Conservation (phyloP, 2,888 invertebrate genomes). For the Silvanus unidentatus region DNA sequence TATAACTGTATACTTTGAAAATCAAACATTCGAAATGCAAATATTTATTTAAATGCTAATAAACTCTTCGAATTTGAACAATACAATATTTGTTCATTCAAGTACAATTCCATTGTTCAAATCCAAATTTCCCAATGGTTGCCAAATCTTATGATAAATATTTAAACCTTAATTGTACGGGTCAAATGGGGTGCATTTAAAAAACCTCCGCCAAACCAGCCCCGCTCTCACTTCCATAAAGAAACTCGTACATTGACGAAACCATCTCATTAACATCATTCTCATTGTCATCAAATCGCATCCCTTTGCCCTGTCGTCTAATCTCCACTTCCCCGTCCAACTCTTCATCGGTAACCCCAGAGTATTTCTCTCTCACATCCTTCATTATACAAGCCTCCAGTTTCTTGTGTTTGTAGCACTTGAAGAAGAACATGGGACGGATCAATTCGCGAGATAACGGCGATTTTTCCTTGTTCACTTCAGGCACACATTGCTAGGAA, state of each 20-base stretch:
- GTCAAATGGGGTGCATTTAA: too few relatives aligned
- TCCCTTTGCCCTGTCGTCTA: constrained; percentile 51
- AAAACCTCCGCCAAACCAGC: constrained; percentile 51
- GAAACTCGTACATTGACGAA: constrained; percentile 57
- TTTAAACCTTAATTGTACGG: too few relatives aligned
- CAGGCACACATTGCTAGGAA: constrained; percentile 64
- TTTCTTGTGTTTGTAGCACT: constrained; percentile 69
- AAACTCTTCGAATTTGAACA: constrained; percentile 41
- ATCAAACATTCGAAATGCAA: too few relatives aligned
- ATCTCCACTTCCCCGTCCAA: constrained; percentile 48
- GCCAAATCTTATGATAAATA: too few relatives aligned
- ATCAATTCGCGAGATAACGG: constrained; percentile 60
- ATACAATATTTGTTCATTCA: constrained; percentile 24
- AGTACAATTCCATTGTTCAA: constrained; percentile 36
- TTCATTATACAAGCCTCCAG: constrained; percentile 68
- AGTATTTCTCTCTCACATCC: constrained; percentile 60
- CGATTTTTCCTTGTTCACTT: constrained; percentile 57
- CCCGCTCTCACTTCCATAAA: constrained; percentile 53
- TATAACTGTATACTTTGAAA: too few relatives aligned
- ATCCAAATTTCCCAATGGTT: constrained; percentile 33
- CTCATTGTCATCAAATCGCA: constrained; percentile 40
- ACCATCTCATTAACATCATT: constrained; percentile 55
- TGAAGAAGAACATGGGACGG: constrained; percentile 67
- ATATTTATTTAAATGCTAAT: too few relatives aligned
- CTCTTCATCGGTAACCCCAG: constrained; percentile 52